Evolutionary conservation across 1,140 invertebrate species (phyloP).

Genomic region (Dinoponera quadriceps): DNA sequence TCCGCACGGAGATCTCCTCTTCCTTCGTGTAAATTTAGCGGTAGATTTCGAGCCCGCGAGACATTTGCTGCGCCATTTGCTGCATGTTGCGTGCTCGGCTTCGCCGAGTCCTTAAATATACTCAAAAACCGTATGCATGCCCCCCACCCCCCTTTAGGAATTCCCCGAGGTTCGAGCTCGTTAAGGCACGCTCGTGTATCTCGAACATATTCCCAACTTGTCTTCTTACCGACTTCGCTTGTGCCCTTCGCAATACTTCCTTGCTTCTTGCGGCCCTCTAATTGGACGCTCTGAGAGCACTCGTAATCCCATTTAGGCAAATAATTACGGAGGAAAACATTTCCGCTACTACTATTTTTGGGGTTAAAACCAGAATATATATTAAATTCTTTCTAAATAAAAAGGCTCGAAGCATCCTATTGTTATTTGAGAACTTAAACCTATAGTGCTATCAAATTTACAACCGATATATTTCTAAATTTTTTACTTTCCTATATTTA

Average conservation of each 20-base stretch:
- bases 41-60: conserved; percentile 63
- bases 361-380: too few species aligned
- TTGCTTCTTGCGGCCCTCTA: background rate
- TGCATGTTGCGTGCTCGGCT: conserved; percentile 57
- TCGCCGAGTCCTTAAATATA: conserved; percentile 46
- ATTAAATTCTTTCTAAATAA: too few species aligned
- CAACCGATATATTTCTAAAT: too few species aligned
- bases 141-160: too few species aligned
- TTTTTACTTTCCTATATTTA: too few species aligned
- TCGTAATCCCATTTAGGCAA: background rate
- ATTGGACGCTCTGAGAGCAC: conserved; percentile 11
- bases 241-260: background rate
- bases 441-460: too few species aligned
- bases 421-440: too few species aligned
- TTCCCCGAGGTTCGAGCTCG: conserved; percentile 11
- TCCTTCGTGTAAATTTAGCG: conserved; percentile 75
- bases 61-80: conserved; percentile 77
- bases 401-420: too few species aligned
- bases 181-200: background rate
- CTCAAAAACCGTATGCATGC: conserved; percentile 2
- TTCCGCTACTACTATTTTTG: too few species aligned
- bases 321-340: too few species aligned
- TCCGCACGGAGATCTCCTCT: conserved; percentile 38
- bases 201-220: conserved; percentile 1
- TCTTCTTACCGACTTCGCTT: background rate